Base-by-base conservation (phyloP, 2,797 vertebrate genomes). In the Ceryle rudis region DNA sequence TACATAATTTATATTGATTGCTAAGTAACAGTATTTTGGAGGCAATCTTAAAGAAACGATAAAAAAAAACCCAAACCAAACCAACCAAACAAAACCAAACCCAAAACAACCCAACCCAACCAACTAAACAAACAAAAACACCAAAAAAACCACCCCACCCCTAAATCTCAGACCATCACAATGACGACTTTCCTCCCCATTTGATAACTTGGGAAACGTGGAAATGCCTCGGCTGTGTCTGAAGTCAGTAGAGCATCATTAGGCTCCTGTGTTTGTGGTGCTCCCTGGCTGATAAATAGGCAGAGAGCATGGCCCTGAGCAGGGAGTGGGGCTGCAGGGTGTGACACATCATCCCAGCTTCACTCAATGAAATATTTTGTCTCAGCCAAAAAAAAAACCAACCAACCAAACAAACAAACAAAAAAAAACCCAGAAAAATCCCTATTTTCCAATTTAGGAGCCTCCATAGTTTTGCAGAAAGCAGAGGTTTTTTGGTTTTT, bases 231-330 rank as follows among this genome's bases (percentile, higher is more conserved):
- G 18, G 25, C 35, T 70, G 16, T 1, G 2, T 61, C 54, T 86
- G 28, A 47, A 62, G 42, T 49, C 35, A 61, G 21, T 1, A 72
- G n/a, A 35, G 20, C 19, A 20, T 46, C 70, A 42, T 47, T 39
- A 78, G 66, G 41, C 22, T 88, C 71, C 67, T 86, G 28, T 62
- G 46, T 29, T 57, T 55, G 22, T 14, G 31, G 28, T 84, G n/a
- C 28, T 72, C 18, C 8, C 28, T 52, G n/a, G 5, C 25, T 86
- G 42, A 81, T 17, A 92, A 85, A 85, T 3, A 60, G 25, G 12
- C 35, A 66, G 9, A 42, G 42, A 71, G 16, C 46, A 66, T 0
- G 0, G 31, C 20, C 31, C 14, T 0, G 0, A 9, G 14, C 3
- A 22, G 17, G 6, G 5, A 74, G 52, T 0, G 3, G n/a, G 15